Conservation (phyloP, 2,113 vertebrate species). For the Mesembrinibis cayennensis region DNA sequence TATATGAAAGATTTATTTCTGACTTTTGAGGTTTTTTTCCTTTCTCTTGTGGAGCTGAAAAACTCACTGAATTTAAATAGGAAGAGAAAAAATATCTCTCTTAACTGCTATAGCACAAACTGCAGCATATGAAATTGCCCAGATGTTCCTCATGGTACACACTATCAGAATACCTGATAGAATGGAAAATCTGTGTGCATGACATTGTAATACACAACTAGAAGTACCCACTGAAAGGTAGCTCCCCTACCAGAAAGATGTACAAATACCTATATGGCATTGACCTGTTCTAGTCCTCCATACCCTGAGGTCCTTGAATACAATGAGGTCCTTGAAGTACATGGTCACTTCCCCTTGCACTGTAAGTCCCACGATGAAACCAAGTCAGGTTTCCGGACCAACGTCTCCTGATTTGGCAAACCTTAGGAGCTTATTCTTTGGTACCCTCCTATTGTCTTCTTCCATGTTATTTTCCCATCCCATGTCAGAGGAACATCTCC, state of each 20-base stretch:
- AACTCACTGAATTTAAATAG: constrained; percentile 1
- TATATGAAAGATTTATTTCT: constrained; percentile 17
- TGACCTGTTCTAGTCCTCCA: background rate
- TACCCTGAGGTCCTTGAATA: background rate
- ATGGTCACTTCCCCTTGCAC: background rate
- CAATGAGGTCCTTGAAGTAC: background rate
- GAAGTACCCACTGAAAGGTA: background rate
- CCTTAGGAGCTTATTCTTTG: background rate
- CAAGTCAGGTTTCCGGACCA: background rate
- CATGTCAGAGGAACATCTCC: background rate
- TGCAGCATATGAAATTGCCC: background rate
- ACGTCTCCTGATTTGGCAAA: background rate
- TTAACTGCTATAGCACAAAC: background rate
- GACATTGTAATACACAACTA: background rate
- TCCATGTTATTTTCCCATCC: background rate
- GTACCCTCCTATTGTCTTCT: background rate
- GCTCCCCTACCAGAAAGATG: background rate
- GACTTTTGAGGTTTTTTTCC: background rate
- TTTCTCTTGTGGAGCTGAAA: background rate
- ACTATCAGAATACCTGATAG: background rate
- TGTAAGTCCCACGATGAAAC: background rate
- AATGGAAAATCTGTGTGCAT: background rate
- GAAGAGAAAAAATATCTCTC: background rate
- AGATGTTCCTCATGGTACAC: background rate
- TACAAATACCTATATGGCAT: background rate